phyloP scores from a whole-genome alignment of 2,113 vertebrate genomes.

The Chamaea fasciata region DNA sequence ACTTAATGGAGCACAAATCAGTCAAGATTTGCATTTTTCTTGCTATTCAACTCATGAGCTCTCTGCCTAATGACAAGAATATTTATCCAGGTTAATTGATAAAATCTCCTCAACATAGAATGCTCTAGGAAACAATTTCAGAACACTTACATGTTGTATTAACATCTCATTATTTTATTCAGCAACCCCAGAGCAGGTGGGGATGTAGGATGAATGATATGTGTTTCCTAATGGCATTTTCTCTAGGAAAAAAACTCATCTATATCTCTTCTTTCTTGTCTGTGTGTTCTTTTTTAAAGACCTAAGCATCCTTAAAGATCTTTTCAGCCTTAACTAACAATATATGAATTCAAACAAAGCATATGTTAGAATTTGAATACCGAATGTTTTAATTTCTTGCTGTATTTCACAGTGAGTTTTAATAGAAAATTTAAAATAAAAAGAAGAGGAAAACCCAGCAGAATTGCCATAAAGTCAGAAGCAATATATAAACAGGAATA shows the following conservation, averaged over 20 bases:
- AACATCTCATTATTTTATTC: conserved; percentile 46
- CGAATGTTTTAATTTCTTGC: not conserved
- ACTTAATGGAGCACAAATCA: not conserved
- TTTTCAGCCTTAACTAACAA: not conserved
- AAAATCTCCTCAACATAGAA: conserved; percentile 20
- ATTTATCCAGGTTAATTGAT: conserved; percentile 53
- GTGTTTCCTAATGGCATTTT: not conserved
- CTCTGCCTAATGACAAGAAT: not conserved
- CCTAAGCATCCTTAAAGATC: not conserved
- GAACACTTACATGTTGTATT: conserved; percentile 17
- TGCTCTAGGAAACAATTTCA: conserved; percentile 30
- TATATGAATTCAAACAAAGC: not conserved
- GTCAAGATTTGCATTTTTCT: conserved; percentile 51
- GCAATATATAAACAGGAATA: not conserved
- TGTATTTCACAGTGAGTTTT: not conserved
- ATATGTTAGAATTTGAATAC: not conserved
- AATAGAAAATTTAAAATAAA: not conserved
- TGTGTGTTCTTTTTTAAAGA: not conserved
- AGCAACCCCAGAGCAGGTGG: not conserved
- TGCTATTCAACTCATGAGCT: not conserved
- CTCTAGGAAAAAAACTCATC: not conserved
- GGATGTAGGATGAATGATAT: not conserved
- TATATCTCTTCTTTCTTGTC: not conserved
- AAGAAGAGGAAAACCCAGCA: not conserved
- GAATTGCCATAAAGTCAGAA: not conserved